Evolutionary conservation across 2,888 invertebrate genomes (phyloP).

Genomic region (Rhagonycha fulva): DNA sequence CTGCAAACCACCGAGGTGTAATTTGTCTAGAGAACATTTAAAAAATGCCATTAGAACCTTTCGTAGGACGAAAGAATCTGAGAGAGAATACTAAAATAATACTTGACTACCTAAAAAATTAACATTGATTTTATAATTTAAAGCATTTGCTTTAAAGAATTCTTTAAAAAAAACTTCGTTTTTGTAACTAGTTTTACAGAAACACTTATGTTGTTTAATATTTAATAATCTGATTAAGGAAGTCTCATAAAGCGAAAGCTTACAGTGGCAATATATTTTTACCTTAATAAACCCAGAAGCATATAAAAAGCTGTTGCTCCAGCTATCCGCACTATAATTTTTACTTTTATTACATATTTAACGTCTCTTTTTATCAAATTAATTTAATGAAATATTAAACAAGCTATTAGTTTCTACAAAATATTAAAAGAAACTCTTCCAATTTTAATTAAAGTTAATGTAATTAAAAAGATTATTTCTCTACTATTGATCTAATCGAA

Average conservation of each 20-base stretch:
- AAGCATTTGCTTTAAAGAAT: not conserved
- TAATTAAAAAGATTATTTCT: not conserved
- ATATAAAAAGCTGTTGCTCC: not conserved
- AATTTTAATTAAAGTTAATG: not conserved
- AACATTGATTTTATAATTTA: not conserved
- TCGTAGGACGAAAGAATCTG: too few relatives aligned
- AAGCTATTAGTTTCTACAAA: not conserved
- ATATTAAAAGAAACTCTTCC: not conserved
- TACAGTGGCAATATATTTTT: not conserved
- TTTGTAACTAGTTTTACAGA: not conserved
- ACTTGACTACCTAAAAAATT: not conserved
- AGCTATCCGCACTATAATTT: not conserved
- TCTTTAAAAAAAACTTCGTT: not conserved
- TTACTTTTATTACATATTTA: not conserved
- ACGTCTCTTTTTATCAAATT: not conserved
- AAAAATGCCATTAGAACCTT: too few relatives aligned
- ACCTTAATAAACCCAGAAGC: not conserved
- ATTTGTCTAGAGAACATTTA: too few relatives aligned
- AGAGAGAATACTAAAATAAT: not conserved
- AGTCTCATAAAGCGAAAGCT: constrained; percentile 8
- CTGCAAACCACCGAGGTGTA: too few relatives aligned
- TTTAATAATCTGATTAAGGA: constrained; percentile 5
- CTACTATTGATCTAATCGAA: not conserved
- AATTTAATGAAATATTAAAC: not conserved
- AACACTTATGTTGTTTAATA: constrained; percentile 13